A percentile compares a stretch with the other conserved stretches of the same genome.
Evolutionary conservation across 2,888 invertebrate genomes (phyloP).

Genomic region (Phaonia tiefii): DNA sequence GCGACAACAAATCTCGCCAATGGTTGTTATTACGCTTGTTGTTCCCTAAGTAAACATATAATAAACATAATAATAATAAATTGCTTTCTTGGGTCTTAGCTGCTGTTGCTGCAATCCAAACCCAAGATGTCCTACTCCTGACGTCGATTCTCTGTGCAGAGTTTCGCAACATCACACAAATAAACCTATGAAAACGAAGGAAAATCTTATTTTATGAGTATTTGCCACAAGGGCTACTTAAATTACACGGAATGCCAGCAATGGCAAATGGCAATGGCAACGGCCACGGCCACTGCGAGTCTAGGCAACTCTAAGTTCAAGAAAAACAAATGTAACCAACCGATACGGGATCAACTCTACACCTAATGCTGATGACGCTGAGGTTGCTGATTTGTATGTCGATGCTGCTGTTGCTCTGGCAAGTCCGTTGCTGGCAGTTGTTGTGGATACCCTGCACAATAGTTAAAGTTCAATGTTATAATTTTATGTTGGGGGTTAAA

Average conservation of each 20-base stretch:
- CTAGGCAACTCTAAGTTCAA: too few species aligned
- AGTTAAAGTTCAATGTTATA: slow-evolving; percentile 19
- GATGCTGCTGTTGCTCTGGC: neutral
- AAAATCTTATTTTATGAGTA: slow-evolving; percentile 51
- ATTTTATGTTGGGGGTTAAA: neutral
- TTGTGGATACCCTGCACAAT: neutral
- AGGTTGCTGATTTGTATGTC: neutral
- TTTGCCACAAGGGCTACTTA: slow-evolving; percentile 64
- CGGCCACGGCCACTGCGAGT: neutral
- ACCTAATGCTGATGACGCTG: neutral
- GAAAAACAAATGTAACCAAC: slow-evolving; percentile 5
- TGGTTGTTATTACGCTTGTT: neutral
- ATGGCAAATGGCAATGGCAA: slow-evolving; percentile 4
- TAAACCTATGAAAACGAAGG: neutral
- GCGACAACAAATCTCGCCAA: neutral
- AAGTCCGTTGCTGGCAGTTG: neutral
- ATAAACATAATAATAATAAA: slow-evolving; percentile 58
- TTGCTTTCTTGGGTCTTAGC: slow-evolving; percentile 47
- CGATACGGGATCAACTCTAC: neutral
- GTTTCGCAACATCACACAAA: neutral
- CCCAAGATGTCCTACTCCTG: neutral
- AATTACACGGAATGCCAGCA: slow-evolving; percentile 38
- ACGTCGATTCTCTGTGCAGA: too few species aligned
- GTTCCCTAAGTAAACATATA: slow-evolving; percentile 51
- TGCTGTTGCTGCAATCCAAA: neutral